These are phyloP conservation scores for Synergus itoensis DNA, from an alignment of 2,888 invertebrate species.

Conservation along the genomic window DNA sequence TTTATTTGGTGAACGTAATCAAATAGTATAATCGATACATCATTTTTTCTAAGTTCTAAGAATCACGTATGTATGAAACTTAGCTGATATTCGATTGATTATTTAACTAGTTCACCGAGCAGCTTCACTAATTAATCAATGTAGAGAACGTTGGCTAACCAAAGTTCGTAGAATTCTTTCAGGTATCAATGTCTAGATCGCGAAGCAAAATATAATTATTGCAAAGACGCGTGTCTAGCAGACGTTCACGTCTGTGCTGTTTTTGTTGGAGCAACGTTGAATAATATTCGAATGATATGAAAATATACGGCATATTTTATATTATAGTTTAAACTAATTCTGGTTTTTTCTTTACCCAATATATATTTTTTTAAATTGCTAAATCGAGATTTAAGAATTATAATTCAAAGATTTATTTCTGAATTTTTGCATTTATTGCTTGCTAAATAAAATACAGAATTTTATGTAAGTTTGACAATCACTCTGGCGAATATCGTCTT, in stretches of 20 bases:
- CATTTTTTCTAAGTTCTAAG: neutral
- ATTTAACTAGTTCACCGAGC: slow-evolving; percentile 7
- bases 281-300: slow-evolving; percentile 8
- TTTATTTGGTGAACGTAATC: slow-evolving; percentile 14
- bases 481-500: neutral
- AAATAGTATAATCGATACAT: neutral
- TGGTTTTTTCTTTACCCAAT: slow-evolving; percentile 4
- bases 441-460: slow-evolving; percentile 15
- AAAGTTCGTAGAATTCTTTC: slow-evolving; percentile 19
- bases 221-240: neutral
- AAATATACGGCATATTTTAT: slow-evolving; percentile 33
- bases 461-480: neutral
- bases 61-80: neutral
- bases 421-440: neutral
- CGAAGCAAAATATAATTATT: neutral
- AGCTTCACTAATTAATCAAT: slow-evolving; percentile 29
- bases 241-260: neutral
- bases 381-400: neutral
- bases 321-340: slow-evolving; percentile 12
- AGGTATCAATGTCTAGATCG: slow-evolving; percentile 10
- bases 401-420: neutral
- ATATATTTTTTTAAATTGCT: neutral
- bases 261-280: slow-evolving; percentile 12
- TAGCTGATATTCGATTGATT: neutral
- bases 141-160: slow-evolving; percentile 14